Base-by-base conservation (phyloP, 2,113 vertebrate species). In the Terrapene triunguis region DNA sequence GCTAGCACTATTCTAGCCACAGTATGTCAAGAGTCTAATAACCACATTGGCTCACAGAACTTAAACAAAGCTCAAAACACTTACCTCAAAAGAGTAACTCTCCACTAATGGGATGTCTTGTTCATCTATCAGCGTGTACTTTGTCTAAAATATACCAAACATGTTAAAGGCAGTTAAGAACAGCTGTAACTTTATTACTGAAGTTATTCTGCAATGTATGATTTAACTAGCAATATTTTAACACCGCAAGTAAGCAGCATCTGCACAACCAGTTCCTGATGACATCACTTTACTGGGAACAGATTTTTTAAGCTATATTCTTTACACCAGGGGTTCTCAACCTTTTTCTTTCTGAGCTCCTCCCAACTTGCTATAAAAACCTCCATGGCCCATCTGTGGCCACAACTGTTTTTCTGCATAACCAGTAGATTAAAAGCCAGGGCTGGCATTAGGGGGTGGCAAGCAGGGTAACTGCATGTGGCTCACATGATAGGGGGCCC, bases 81-180 rank as follows among this genome's bases (percentile, higher is more conserved):
- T 98, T 97, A 99, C 99, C 99, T 99, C 99, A 97, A 99, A 99
- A 88, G 99, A 99, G 97, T 99, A 99, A 97, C 99, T 99, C 97
- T 99, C 99, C 98, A 99, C 99, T 88, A 99, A 98, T 2, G 99
- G 99, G 98, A 99, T 99, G 98, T 99, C 99, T 96, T 99, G 99
- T 94, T 99, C 99, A 82, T 99, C 99, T 19, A 99, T 99, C 96
- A 99, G 98, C 1, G 99, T 99, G 98, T 99, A 99, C 96, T 99
- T 99, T 90, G 99, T 99, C 99, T 99, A 97, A 7, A 98, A 98
- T 5, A n/a, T 94, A 97, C 42, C 89, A 94, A n/a, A 85, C 1
- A 38, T 83, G 78, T 72, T 76, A 76, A 50, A 80, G 5, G 2
- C 80, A 12, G 6, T 48, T 2, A 78, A n/a, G 19, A 47, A 29